Base-by-base conservation (phyloP, 2,888 invertebrate species). In the Orchesellides sinensis region DNA sequence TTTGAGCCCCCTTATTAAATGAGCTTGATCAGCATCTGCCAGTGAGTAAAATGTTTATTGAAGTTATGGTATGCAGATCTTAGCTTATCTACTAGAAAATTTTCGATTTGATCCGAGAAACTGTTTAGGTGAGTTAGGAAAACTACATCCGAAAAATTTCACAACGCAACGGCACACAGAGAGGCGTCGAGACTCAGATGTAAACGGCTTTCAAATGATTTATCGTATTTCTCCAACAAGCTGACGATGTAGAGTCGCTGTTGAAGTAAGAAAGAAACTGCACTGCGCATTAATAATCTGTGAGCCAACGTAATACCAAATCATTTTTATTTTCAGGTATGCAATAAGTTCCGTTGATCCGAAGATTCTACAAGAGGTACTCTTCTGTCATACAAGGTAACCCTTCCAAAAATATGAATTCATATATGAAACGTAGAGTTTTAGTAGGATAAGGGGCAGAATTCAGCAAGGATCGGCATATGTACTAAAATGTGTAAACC, bases 161-260 rank as follows among this genome's bases (percentile, higher is more conserved):
- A n/a, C n/a, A n/a, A n/a, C n/a, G n/a, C 25, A 0, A 17, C 63
- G 63, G n/a, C 8, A 4, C 5, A 23, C 1, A 70, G 21, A 49
- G 4, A 21, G 49, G 10, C 40, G 10, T 40, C n/a, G 40, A n/a
- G 65, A 19, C 77, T 77, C 68, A 59, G 77, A 47, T 77, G 77
- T 77, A 69, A 52, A 68, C 78, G 63, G 70, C 52, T 79, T 79
- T 79, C 63, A 63, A 79, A 79, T 79, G 78, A 79, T 79, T 79
- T 79, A 79, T 79, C 23, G 70, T 25, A 70, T 70, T 79, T 79
- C 52, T 70, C 29, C 35, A 35, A 32, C 78, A 70, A 79, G 70
- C 78, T 70, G 78, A 70, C 78, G 78, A 79, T 61, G 47, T 61
- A 49, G 32, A 66, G 35, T 25, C 29, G 65, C 19, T 23, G 65